A percentile compares a stretch with the other conserved stretches of the same genome.
Conservation (phyloP, 2,888 invertebrate species). For the Meliscaeva auricollis region DNA sequence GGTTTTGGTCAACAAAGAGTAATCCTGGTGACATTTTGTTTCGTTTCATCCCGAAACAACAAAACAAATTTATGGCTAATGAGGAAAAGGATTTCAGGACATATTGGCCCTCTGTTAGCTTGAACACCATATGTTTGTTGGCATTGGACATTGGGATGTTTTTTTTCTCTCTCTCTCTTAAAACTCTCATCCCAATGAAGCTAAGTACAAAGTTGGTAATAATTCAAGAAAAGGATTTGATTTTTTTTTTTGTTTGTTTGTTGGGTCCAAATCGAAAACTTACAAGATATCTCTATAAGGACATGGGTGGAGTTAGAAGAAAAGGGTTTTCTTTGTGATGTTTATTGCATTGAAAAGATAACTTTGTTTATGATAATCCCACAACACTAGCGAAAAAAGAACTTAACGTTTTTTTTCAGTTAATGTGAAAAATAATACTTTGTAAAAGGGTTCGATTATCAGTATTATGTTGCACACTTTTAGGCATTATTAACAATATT, state of each 20-base stretch:
- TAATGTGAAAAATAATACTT: too few species aligned
- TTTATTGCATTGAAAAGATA: conserved; percentile 81
- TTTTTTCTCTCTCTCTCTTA: too few species aligned
- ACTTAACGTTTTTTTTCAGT: too few species aligned
- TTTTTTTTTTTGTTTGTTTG: conserved; percentile 28
- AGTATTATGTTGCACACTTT: too few species aligned
- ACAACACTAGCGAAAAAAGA: not conserved
- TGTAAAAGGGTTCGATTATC: too few species aligned
- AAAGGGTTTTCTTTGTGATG: conserved; percentile 79
- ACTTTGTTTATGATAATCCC: conserved; percentile 83
- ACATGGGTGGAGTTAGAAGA: conserved; percentile 77
- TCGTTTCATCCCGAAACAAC: conserved; percentile 22
- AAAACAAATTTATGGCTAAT: conserved; percentile 82
- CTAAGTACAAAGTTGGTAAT: conserved; percentile 76
- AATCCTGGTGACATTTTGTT: conserved; percentile 35
- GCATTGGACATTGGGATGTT: conserved; percentile 65
- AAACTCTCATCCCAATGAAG: conserved; percentile 65
- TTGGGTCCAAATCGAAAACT: conserved; percentile 77
- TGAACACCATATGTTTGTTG: not conserved
- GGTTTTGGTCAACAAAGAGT: conserved; percentile 49
- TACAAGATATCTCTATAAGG: conserved; percentile 1
- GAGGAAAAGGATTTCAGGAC: conserved; percentile 79
- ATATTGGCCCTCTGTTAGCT: conserved; percentile 23
- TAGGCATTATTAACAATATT: too few species aligned
- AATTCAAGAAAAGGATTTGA: conserved; percentile 71